Evolutionary conservation across 1,140 invertebrate genomes (phyloP).

Genomic region (Trichonephila inaurata): DNA sequence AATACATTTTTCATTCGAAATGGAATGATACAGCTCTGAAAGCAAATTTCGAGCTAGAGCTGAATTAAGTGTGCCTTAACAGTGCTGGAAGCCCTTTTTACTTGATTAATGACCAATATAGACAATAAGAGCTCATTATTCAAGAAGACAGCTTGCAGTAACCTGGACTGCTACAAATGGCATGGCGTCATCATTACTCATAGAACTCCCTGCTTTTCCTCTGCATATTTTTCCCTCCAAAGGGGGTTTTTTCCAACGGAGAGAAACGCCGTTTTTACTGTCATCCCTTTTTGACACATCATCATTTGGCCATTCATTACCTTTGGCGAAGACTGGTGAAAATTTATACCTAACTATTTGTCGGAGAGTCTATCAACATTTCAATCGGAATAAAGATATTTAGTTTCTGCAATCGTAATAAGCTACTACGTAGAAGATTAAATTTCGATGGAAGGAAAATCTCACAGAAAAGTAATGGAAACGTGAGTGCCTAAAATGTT

Average conservation of each 20-base stretch:
- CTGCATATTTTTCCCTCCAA: slow-evolving; percentile 22
- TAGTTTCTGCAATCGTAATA: slow-evolving; percentile 40
- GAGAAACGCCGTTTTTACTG: slow-evolving; percentile 61
- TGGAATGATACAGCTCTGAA: slow-evolving; percentile 67
- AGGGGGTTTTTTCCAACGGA: slow-evolving; percentile 14
- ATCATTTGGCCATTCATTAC: slow-evolving; percentile 74
- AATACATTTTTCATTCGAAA: slow-evolving; percentile 70
- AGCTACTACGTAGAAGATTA: slow-evolving; percentile 9
- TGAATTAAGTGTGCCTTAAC: slow-evolving; percentile 68
- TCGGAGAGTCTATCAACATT: slow-evolving; percentile 48
- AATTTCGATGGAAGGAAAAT: slow-evolving; percentile 7
- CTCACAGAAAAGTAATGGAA: background rate
- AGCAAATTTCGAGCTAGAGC: slow-evolving; percentile 62
- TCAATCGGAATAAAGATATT: slow-evolving; percentile 35
- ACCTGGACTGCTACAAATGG: slow-evolving; percentile 71
- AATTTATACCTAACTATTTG: slow-evolving; percentile 65
- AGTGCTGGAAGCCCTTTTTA: slow-evolving; percentile 49
- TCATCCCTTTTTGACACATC: slow-evolving; percentile 72
- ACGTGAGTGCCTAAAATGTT: background rate
- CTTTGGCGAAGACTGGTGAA: slow-evolving; percentile 30
- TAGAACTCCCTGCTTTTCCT: background rate
- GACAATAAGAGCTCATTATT: slow-evolving; percentile 74
- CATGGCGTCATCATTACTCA: slow-evolving; percentile 64
- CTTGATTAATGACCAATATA: slow-evolving; percentile 70
- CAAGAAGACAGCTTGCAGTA: slow-evolving; percentile 66